phyloP scores from a whole-genome alignment of 2,888 invertebrate species.

The Papilio protenor region DNA sequence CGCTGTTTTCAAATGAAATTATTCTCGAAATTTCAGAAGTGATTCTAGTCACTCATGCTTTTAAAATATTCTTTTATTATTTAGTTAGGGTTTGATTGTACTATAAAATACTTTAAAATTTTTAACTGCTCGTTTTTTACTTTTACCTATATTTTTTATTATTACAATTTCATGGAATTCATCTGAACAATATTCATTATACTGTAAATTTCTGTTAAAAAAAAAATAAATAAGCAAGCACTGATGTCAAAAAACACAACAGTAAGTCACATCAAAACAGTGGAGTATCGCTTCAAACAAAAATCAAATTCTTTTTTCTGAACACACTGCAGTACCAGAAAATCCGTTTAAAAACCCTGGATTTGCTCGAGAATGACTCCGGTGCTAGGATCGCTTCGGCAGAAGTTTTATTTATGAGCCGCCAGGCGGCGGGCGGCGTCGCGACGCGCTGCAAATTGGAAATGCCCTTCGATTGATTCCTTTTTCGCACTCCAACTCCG shows the following conservation, averaged over 20 bases:
- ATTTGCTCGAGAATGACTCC: constrained; percentile 39
- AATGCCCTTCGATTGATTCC: constrained; percentile 56
- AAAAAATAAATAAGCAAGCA: background rate
- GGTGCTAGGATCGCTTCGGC: constrained; percentile 50
- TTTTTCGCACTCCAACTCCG: constrained; percentile 49
- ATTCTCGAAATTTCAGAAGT: background rate
- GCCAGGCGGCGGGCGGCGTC: constrained; percentile 45
- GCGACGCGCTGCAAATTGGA: constrained; percentile 54
- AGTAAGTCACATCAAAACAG: too few species aligned
- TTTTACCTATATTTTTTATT: too few species aligned
- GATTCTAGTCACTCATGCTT: too few species aligned
- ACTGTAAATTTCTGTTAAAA: too few species aligned
- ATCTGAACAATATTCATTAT: too few species aligned
- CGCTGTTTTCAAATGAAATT: background rate
- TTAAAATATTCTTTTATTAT: too few species aligned
- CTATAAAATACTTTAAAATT: too few species aligned
- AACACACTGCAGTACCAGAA: background rate
- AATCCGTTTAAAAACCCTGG: constrained; percentile 2
- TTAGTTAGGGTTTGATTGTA: too few species aligned
- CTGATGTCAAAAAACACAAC: background rate
- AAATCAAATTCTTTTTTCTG: background rate
- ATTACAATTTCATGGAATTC: too few species aligned
- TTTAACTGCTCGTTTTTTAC: too few species aligned
- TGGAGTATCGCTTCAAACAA: too few species aligned
- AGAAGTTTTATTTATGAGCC: constrained; percentile 63